These are phyloP conservation scores for Helostoma temminkii DNA, from an alignment of 2,797 vertebrate species.

Conservation along the genomic window DNA sequence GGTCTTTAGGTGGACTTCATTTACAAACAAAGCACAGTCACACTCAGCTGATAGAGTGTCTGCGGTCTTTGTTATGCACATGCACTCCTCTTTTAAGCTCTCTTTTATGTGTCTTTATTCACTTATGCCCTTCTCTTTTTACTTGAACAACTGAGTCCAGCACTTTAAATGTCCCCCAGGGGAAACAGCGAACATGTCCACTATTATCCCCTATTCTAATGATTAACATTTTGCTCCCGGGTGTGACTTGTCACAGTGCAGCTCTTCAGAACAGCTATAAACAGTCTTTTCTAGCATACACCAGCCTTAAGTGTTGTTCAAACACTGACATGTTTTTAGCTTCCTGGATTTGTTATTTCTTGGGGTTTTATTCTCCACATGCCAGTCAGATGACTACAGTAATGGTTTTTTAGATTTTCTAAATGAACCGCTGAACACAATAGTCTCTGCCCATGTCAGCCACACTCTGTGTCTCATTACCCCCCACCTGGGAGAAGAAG, in stretches of 20 bases:
- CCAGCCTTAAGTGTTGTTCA: background rate
- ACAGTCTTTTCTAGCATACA: too few species aligned
- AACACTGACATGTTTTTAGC: background rate
- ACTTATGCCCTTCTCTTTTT: too few species aligned
- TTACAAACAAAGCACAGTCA: too few species aligned
- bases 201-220: background rate
- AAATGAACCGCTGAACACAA: conserved; percentile 39
- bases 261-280: background rate
- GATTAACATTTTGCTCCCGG: background rate
- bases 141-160: too few species aligned
- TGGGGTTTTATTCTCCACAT: background rate
- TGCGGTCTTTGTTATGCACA: too few species aligned
- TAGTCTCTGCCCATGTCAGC: conserved; percentile 22
- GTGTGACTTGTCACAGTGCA: background rate
- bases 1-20: too few species aligned
- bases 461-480: conserved; percentile 38
- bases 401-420: background rate
- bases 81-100: too few species aligned
- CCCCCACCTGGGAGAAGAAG: conserved; percentile 32
- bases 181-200: background rate
- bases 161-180: background rate
- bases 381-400: conserved; percentile 3
- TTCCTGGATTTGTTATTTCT: background rate
- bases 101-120: too few species aligned
- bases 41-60: too few species aligned